Base-by-base conservation (phyloP, 2,113 vertebrate species). In the Psilopsiagon aurifrons region DNA sequence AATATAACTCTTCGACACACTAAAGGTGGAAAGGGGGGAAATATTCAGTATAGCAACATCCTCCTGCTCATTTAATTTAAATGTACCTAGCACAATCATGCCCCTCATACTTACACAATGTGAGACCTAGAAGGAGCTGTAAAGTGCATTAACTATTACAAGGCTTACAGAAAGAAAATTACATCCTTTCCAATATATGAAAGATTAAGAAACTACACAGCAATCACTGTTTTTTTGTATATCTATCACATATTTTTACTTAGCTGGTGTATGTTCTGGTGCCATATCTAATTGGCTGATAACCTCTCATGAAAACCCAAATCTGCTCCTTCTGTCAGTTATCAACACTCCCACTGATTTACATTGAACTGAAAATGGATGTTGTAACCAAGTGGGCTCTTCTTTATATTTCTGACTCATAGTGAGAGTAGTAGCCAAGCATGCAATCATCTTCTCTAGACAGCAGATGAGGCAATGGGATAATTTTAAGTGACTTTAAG, bases 401-500 rank as follows among this genome's bases (percentile, higher is more conserved):
- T 91, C 10, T 54, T 71, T 85, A 13, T 88, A 54, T 82, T 92
- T 91, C 84, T 91, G 80, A 81, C 18, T 92, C 79, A 88, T 4
- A 83, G 41, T 23, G 5, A 75, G 66, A 85, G 47, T 41, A 86
- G n/a, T n/a, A 91, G 64, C 73, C 84, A 94, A 89, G n/a, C 18
- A 52, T 25, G 37, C 46, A 91, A 2, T 87, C 63, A 46, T 79
- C 55, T 66, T 80, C 76, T 89, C n/a, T 68, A 78, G 43, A 59
- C 25, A 86, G 28, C 7, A 9, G 31, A 81, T 92, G 60, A 92
- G 47, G 66, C 81, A 92, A 28, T 71, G 78, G 60, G 46, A 67
- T 93, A 91, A 71, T 78, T 93, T 82, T 67, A 54, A 68, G 67
- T 75, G 51, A 81, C 28, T 64, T 91, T 86, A 91, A 92, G 49